Percentiles rank a stretch among this genome's conserved stretches.
These are phyloP conservation scores for Thaleichthys pacificus DNA, from an alignment of 2,797 vertebrate genomes.

Conservation along the genomic window DNA sequence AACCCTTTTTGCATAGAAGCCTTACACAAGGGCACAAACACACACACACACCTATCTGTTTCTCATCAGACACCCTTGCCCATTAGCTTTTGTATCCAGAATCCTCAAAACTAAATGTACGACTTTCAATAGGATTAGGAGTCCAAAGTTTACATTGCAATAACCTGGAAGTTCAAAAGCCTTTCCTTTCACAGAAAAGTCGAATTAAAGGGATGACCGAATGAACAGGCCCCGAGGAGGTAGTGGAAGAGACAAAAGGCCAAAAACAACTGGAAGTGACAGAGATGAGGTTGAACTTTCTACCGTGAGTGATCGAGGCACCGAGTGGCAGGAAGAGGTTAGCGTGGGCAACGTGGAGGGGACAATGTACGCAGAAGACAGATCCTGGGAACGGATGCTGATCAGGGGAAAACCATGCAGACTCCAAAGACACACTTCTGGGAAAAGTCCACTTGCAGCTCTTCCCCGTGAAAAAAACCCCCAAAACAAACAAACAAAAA, in stretches of 20 bases:
- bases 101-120: constrained; percentile 2
- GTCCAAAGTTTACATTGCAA: constrained; percentile 18
- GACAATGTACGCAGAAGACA: background rate
- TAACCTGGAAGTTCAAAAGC: constrained; percentile 15
- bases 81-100: background rate
- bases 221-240: constrained; percentile 42
- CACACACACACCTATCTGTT: constrained; percentile 2
- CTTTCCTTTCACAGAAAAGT: constrained; percentile 26
- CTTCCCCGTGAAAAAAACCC: background rate
- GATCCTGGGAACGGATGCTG: background rate
- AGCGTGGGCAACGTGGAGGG: too few relatives aligned
- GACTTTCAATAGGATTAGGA: background rate
- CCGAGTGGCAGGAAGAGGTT: background rate
- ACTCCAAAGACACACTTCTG: constrained; percentile 18
- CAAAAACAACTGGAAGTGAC: constrained; percentile 50
- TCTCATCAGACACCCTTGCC: constrained; percentile 13
- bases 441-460: constrained; percentile 40
- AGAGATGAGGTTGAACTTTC: constrained; percentile 40
- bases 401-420: background rate
- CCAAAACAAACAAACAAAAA: constrained; percentile 2
- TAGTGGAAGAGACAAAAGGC: constrained; percentile 53
- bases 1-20: constrained; percentile 25
- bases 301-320: constrained; percentile 1
- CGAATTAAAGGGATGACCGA: constrained; percentile 24
- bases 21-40: constrained; percentile 8